Conservation (phyloP, 2,113 vertebrate genomes). For the Arenaria interpres region DNA sequence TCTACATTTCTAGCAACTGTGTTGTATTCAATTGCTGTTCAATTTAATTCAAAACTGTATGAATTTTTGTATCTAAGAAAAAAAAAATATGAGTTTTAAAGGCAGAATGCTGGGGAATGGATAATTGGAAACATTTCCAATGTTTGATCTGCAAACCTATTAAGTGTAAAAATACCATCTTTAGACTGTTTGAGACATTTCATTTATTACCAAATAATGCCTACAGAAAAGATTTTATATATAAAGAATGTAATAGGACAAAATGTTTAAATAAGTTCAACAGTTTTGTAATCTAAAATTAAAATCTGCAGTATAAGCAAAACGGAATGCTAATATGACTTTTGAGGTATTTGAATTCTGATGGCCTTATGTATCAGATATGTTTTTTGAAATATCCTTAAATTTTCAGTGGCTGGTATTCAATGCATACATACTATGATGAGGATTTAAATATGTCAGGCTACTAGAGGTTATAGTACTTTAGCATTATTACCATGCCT, state of each 20-base stretch:
- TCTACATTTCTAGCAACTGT: not conserved
- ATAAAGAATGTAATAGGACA: not conserved
- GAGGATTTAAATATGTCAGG: not conserved
- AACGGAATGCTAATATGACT: not conserved
- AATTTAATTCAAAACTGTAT: not conserved
- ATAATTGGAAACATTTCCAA: not conserved
- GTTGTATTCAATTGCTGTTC: not conserved
- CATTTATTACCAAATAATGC: not conserved
- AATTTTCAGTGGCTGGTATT: not conserved
- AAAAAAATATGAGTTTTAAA: not conserved
- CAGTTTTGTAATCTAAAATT: not conserved
- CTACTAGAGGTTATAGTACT: not conserved
- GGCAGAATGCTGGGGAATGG: not conserved
- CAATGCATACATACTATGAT: not conserved
- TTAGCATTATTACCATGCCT: not conserved
- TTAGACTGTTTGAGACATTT: not conserved
- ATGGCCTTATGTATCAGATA: not conserved
- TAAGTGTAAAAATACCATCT: not conserved
- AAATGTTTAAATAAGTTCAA: not conserved
- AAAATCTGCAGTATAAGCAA: not conserved
- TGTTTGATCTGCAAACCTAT: not conserved
- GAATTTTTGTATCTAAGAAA: not conserved
- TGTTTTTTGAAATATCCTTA: not conserved
- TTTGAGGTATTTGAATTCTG: not conserved
- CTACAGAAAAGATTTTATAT: not conserved